Evolutionary conservation across 2,888 invertebrate species (phyloP).

Genomic region (Drosophila flavopinicola): DNA sequence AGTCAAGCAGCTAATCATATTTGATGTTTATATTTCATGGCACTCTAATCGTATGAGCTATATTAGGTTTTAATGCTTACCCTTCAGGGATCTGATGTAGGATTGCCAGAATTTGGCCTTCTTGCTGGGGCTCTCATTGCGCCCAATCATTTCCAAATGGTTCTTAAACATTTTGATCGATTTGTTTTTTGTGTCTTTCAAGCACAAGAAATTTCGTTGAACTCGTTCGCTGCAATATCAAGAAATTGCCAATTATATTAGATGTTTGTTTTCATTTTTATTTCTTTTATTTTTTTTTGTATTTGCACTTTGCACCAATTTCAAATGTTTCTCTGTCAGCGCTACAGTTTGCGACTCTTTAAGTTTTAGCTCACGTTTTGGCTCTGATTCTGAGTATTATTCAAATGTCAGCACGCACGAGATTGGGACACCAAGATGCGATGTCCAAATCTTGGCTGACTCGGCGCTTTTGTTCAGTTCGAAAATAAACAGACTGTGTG

Average conservation of each 20-base stretch:
- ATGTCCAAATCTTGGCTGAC: constrained; percentile 60
- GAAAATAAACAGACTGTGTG: constrained; percentile 80
- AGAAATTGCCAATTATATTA: constrained; percentile 29
- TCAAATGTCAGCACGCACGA: constrained; percentile 72
- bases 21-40: background rate
- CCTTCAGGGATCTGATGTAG: constrained; percentile 95
- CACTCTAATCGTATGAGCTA: background rate
- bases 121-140: constrained; percentile 95
- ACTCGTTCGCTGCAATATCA: constrained; percentile 89
- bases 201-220: constrained; percentile 84
- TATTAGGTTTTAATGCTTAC: constrained; percentile 85
- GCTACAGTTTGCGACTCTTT: constrained; percentile 22
- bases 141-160: constrained; percentile 97
- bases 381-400: constrained; percentile 35
- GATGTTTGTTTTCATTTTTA: constrained; percentile 10
- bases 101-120: constrained; percentile 98
- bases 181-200: constrained; percentile 85
- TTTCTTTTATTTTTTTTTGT: background rate
- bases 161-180: constrained; percentile 93
- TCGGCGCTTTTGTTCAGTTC: constrained; percentile 71
- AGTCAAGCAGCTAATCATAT: background rate
- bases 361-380: constrained; percentile 49
- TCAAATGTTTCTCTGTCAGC: constrained; percentile 50
- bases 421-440: constrained; percentile 33
- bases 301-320: constrained; percentile 51